Percentiles rank a stretch among this genome's conserved stretches.
phyloP scores from a whole-genome alignment of 2,113 vertebrate species.

The Bungarus multicinctus region DNA sequence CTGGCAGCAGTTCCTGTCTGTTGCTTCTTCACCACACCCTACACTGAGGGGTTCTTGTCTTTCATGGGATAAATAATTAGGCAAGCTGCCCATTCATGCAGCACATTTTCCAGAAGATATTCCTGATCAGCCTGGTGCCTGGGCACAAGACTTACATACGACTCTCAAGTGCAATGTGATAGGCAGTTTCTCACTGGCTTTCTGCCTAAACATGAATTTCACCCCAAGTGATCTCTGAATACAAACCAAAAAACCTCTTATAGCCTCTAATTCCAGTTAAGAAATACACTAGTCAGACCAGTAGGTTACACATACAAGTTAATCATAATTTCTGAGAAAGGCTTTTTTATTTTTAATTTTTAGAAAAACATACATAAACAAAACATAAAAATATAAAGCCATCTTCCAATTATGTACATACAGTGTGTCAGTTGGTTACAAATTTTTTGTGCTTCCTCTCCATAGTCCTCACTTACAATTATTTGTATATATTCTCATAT shows the following conservation, averaged over 20 bases:
- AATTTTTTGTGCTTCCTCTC: no score
- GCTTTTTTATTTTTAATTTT: not conserved
- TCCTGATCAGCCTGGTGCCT: not conserved
- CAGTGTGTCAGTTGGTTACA: no score
- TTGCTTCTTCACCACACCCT: conserved; percentile 13
- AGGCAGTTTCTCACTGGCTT: not conserved
- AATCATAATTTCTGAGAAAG: not conserved
- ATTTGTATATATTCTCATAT: no score
- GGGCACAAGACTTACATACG: not conserved
- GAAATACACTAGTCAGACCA: not conserved
- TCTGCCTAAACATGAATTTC: conserved; percentile 8
- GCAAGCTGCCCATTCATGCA: conserved; percentile 6
- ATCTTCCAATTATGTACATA: no score
- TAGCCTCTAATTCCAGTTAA: not conserved
- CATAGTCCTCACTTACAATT: no score
- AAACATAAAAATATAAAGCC: no score
- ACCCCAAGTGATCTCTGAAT: conserved; percentile 24
- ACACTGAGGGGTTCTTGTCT: conserved; percentile 1
- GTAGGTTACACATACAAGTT: not conserved
- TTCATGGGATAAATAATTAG: conserved; percentile 22
- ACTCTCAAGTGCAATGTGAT: conserved; percentile 12
- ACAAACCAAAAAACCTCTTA: not conserved
- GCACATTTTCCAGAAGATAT: conserved; percentile 10
- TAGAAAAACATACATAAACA: no score
- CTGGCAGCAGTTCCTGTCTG: conserved; percentile 22